A percentile compares a stretch with the other conserved stretches of the same genome.
Conservation (phyloP, 1,140 invertebrate genomes). For the Bombus sibiricus region DNA sequence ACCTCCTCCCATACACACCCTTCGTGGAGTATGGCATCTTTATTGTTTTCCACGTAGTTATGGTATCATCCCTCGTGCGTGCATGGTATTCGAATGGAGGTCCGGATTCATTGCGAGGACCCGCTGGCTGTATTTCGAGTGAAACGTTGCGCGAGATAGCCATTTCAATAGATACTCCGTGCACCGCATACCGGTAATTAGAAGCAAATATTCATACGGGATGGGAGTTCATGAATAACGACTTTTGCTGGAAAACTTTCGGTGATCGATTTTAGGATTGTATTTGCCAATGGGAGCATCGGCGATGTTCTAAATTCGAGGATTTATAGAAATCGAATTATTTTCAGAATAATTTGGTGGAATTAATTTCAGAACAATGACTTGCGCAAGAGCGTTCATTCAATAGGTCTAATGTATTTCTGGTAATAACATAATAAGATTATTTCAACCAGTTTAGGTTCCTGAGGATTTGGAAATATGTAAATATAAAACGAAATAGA, state of each 20-base stretch:
- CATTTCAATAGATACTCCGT: slow-evolving; percentile 23
- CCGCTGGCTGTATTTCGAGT: background rate
- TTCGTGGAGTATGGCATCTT: slow-evolving; percentile 56
- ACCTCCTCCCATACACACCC: slow-evolving; percentile 24
- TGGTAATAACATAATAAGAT: no score
- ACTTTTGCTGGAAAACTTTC: background rate
- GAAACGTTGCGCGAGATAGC: slow-evolving; percentile 27
- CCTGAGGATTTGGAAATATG: no score
- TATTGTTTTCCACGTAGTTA: slow-evolving; percentile 70
- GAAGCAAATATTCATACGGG: slow-evolving; percentile 5
- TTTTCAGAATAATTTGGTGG: background rate
- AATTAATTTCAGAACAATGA: background rate
- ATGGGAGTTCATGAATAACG: background rate
- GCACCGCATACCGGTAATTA: slow-evolving; percentile 9
- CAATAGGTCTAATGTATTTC: no score
- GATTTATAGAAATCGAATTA: background rate
- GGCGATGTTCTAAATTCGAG: background rate
- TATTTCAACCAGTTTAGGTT: no score
- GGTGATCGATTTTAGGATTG: background rate
- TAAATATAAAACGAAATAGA: no score
- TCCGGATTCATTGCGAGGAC: slow-evolving; percentile 10
- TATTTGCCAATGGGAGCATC: background rate
- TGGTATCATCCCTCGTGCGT: slow-evolving; percentile 64
- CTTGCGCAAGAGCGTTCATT: no score
- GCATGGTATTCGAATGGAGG: slow-evolving; percentile 61